phyloP scores from a whole-genome alignment of 1,140 invertebrate species.

The Lepidurus apus region DNA sequence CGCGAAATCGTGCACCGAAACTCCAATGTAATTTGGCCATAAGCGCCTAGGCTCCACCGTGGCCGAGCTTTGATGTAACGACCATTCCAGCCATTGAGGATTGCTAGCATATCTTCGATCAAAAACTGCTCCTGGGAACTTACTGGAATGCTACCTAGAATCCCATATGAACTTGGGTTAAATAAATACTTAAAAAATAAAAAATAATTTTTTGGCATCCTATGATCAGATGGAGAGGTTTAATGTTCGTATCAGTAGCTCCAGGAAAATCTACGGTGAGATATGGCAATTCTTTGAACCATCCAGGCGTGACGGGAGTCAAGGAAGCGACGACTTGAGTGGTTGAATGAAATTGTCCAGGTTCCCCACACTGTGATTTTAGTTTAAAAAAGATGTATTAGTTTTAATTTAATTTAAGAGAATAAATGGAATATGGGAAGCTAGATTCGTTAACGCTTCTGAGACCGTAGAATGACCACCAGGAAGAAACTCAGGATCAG shows the following conservation, averaged over 20 bases:
- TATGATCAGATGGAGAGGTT: background rate
- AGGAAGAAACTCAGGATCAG: background rate
- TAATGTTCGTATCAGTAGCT: background rate
- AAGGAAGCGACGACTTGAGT: background rate
- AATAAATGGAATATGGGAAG: slow-evolving; percentile 43
- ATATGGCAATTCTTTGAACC: background rate
- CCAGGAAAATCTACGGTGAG: background rate
- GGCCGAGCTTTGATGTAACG: background rate
- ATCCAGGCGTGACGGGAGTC: background rate
- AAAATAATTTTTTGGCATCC: background rate
- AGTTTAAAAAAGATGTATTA: background rate
- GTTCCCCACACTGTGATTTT: slow-evolving; percentile 24
- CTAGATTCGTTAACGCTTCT: slow-evolving; percentile 42
- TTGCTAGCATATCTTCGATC: background rate
- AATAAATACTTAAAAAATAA: background rate
- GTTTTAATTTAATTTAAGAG: too few species aligned
- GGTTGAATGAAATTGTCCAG: slow-evolving; percentile 32
- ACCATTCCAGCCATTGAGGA: slow-evolving; percentile 6
- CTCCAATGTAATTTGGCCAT: too few species aligned
- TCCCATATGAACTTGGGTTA: background rate
- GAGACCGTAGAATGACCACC: slow-evolving; percentile 11
- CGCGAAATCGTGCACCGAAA: too few species aligned
- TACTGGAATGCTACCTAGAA: background rate
- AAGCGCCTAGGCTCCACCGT: too few species aligned
- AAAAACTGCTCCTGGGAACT: background rate